Evolutionary conservation across 1,140 invertebrate species (phyloP), one percentile per base, ranked within the genome.

Genomic region (Eueides isabella): DNA sequence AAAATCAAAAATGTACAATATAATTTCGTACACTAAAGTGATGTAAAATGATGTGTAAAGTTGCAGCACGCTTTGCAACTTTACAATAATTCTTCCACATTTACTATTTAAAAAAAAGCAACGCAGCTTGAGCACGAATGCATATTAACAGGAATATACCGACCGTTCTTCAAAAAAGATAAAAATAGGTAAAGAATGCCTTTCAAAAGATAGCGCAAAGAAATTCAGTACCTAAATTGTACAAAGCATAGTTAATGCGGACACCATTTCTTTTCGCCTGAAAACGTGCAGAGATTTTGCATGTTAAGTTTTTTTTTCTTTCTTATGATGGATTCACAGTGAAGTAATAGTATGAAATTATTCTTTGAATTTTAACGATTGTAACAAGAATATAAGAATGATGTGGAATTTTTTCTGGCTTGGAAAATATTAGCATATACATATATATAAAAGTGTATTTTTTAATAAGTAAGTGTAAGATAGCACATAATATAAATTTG

Each of bases 241-340:
- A 70, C 68, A 70, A 70, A 70, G 67, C 48, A 67, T 44, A 61
- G 55, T 70, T 62, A 70, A 70, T 70, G 67, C 67, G 67, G 67
- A 69, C 67, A 69, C 48, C 48, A 61, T 26, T 69, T 69, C 44
- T 69, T 55, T 69, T 67, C 44, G 33, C 30, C 64, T 67, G 66
- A 55, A 61, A 69, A 69, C 67, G 67, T 69, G 67, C 41, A 31
- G 44, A 61, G 67, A 69, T 69, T 68, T 31, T 61, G n/a, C 55
- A 61, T 68, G 41, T 67, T 68, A 61, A 9, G 19, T 31, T 61
- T 69, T 67, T 67, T 67, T 11, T 23, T 55, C 23, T 26, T 1
- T 23, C 12, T 55, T 26, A 7, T 55, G 7, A 23, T 26, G 41
- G 7, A 48, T 48, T n/a, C 19, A n/a, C n/a, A 2, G 48, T 26